These are phyloP conservation scores for Neotoma lepida DNA, from an alignment of 2,113 vertebrate species.

Conservation along the genomic window DNA sequence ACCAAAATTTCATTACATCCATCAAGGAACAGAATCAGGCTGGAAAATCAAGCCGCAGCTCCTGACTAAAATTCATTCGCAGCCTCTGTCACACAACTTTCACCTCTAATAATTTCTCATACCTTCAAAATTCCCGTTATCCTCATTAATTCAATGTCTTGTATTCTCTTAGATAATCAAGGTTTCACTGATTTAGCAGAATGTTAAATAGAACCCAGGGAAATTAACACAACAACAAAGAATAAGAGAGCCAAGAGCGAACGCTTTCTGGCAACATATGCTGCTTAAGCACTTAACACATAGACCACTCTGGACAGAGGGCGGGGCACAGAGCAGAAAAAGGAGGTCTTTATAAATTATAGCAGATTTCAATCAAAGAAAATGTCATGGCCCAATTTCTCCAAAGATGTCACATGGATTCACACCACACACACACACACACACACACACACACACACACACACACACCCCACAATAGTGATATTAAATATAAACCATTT, in stretches of 20 bases:
- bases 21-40: slow-evolving; percentile 26
- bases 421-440: slow-evolving; percentile 61
- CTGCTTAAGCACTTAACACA: slow-evolving; percentile 51
- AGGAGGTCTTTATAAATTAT: slow-evolving; percentile 51
- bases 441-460: slow-evolving; percentile 68
- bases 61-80: slow-evolving; percentile 32
- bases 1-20: slow-evolving; percentile 52
- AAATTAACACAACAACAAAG: slow-evolving; percentile 65
- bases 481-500: neutral
- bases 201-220: slow-evolving; percentile 51
- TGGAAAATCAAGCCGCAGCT: slow-evolving; percentile 44
- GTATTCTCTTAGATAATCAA: slow-evolving; percentile 72
- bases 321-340: slow-evolving; percentile 63
- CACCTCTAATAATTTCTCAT: slow-evolving; percentile 56
- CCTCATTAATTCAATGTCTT: slow-evolving; percentile 65
- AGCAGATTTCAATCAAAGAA: slow-evolving; percentile 44
- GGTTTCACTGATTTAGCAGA: slow-evolving; percentile 77
- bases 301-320: slow-evolving; percentile 38
- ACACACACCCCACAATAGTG: neutral
- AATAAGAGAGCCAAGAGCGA: slow-evolving; percentile 61
- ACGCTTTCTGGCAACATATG: slow-evolving; percentile 8
- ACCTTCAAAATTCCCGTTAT: slow-evolving; percentile 56
- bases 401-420: neutral
- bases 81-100: slow-evolving; percentile 49
- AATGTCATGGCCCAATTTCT: slow-evolving; percentile 37